phyloP scores from a whole-genome alignment of 2,888 invertebrate species.

The Parthenolecanium corni region DNA sequence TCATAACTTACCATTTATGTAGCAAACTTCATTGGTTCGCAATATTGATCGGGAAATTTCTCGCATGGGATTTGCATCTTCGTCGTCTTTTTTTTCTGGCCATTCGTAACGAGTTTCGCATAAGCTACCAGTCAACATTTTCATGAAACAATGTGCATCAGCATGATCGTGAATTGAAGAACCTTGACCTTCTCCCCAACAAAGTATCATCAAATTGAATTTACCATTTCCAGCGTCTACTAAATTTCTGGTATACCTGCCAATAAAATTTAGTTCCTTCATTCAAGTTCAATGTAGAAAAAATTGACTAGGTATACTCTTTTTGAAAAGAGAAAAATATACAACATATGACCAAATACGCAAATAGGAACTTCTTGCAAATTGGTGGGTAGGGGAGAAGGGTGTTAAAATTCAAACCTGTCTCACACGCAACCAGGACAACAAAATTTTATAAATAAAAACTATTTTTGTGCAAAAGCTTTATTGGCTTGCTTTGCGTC shows the following conservation, averaged over 20 bases:
- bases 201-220: conserved; percentile 94
- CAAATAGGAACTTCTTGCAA: no score
- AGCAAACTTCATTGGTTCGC: conserved; percentile 68
- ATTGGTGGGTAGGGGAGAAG: no score
- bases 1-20: conserved; percentile 92
- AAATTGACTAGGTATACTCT: no score
- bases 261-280: conserved; percentile 34
- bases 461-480: no score
- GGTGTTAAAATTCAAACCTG: no score
- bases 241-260: conserved; percentile 86
- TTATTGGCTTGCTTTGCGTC: no score
- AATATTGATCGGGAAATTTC: conserved; percentile 55
- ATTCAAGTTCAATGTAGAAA: no score
- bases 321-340: no score
- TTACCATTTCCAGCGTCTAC: conserved; percentile 93
- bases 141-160: conserved; percentile 95
- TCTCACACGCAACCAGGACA: no score
- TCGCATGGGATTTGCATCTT: conserved; percentile 41
- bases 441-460: no score
- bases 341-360: no score
- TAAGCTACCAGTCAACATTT: conserved; percentile 69
- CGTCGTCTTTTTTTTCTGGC: conserved; percentile 40
- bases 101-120: conserved; percentile 60
- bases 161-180: conserved; percentile 95
- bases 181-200: conserved; percentile 93